Base-by-base conservation (phyloP, 2,113 vertebrate genomes). In the Pavo muticus region DNA sequence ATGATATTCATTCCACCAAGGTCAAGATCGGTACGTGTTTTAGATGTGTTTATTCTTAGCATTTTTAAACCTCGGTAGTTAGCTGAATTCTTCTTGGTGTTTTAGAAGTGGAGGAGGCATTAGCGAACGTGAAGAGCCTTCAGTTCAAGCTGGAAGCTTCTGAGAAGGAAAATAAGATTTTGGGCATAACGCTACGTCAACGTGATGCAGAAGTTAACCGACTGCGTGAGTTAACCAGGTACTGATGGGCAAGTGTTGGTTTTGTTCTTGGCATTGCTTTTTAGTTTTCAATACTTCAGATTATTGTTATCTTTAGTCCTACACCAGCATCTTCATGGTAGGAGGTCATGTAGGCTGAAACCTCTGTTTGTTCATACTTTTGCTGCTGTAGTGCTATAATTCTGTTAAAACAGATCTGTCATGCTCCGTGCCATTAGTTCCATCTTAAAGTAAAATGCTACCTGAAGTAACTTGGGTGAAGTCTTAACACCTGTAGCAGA, bases 211-310 rank as follows among this genome's bases (percentile, higher is more conserved):
- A 99, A 97, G 97, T 98, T 23, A 96, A 75, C 84, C 96, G 97
- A 54, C 97, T 99, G 35, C 97, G 97, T 81, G 97, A 98, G 23
- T 93, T 99, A 32, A 98, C 97, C 68, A 98, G 99, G 99, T 99
- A 92, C 84, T 65, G 3, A 10, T 81, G 39, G 21, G 44, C 39
- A 30, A 59, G 19, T 9, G 3, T 24, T n/a, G 14, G 25, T 42
- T 84, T 60, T 14, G 11, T 14, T 68, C 18, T 42, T 83, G 42
- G 32, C 7, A 16, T 30, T 11, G 2, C 20, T 84, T 76, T 73
- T 52, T 17, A 5, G 15, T 35, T 48, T 2, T 6, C 4, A 3
- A 11, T 61, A 5, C 12, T 64, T n/a, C 37, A 32, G 12, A 20
- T 72, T 57, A 23, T 30, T 86, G 9, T 76, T n/a, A 23, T 39